These are phyloP conservation scores for Garra rufa DNA, from an alignment of 2,113 vertebrate genomes.

Conservation along the genomic window DNA sequence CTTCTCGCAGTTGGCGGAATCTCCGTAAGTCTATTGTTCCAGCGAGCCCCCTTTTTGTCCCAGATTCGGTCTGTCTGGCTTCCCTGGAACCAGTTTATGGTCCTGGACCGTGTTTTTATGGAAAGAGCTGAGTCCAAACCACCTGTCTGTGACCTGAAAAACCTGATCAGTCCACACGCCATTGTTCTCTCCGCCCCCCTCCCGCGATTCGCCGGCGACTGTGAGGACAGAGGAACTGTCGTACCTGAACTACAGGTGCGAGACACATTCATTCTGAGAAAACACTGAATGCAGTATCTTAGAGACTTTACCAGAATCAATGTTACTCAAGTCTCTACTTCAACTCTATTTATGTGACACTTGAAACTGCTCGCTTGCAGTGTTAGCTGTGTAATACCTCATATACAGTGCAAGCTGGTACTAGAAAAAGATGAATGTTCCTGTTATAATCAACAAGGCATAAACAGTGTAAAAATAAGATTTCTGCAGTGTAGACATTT, in stretches of 20 bases:
- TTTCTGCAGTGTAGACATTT: conserved; percentile 5
- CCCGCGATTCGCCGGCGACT: conserved; percentile 88
- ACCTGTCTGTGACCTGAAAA: conserved; percentile 86
- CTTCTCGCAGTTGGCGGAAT: conserved; percentile 92
- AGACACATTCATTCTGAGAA: background rate
- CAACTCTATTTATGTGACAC: background rate
- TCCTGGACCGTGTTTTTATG: conserved; percentile 93
- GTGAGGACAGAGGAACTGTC: conserved; percentile 89
- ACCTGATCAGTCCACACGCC: conserved; percentile 89
- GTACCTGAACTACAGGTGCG: conserved; percentile 93
- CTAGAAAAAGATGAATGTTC: conserved; percentile 23
- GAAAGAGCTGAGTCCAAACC: conserved; percentile 77
- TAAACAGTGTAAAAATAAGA: background rate
- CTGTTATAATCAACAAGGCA: conserved; percentile 8
- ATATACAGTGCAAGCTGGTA: background rate
- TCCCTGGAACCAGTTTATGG: conserved; percentile 95
- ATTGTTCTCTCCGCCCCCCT: conserved; percentile 93
- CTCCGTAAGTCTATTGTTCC: conserved; percentile 91
- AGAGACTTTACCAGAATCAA: background rate
- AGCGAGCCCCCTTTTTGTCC: conserved; percentile 92
- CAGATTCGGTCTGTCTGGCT: conserved; percentile 93
- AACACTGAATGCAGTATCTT: background rate
- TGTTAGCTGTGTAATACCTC: background rate
- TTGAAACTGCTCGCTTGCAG: background rate
- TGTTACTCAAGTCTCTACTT: background rate